Base-by-base conservation (phyloP, 1,140 invertebrate species). In the Melipona quadrifasciata region DNA sequence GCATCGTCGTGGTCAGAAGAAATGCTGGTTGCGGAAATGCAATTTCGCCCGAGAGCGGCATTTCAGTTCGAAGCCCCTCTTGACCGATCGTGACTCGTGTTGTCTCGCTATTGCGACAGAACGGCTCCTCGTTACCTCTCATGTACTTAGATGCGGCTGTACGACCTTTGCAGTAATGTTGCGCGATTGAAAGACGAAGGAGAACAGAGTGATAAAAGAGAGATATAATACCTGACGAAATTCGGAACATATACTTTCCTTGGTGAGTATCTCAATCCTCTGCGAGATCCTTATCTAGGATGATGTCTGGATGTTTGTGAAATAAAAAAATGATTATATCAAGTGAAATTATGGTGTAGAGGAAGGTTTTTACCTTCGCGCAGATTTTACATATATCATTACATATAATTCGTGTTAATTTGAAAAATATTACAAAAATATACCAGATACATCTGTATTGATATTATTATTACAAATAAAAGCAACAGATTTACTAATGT, bases 31-130 rank as follows among this genome's bases (percentile, higher is more conserved):
- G 76, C 88, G 86, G 86, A 90, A 89, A 89, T 79, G 65, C 65
- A 80, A 82, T 85, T 82, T 78, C 67, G 72, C 31, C 64, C 86
- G 88, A 70, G 76, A 58, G 71, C 75, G 71, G 84, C 85, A 90
- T 90, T 89, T 90, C 24, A 70, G 68, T 75, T 47, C 73, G 82
- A 72, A 57, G 73, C 80, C 24, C 57, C 83, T 89, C 78, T 90
- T 82, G 89, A 90, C 88, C 88, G 89, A 79, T 86, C 85, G 85
- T 86, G 85, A 86, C 82, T 86, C 76, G 75, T 14, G 85, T 83
- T 71, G 85, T 77, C 80, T 78, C 74, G 61, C 70, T 68, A 81
- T 87, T 82, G 70, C 88, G 80, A 84, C 87, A 88, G 79, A 84
- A 67, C 27, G 64, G 61, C 85, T 85, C 65, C 82, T 90, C 72